These are phyloP conservation scores for Hedya salicella DNA, from an alignment of 2,888 invertebrate genomes.

Conservation along the genomic window DNA sequence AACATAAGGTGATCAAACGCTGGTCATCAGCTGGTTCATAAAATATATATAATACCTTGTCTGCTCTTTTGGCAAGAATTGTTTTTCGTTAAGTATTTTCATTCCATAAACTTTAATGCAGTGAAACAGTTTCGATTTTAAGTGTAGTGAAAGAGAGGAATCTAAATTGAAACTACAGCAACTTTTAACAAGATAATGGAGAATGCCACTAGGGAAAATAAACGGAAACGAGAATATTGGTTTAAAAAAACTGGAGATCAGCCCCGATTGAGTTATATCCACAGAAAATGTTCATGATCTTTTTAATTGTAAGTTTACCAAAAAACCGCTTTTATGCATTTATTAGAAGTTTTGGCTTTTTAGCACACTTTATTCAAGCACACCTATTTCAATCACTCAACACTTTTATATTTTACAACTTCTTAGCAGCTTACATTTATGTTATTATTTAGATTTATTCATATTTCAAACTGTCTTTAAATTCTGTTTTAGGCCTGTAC, in stretches of 20 bases:
- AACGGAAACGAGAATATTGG: conserved; percentile 14
- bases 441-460: not conserved
- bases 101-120: no score
- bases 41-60: no score
- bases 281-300: conserved; percentile 12
- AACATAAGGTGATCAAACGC: no score
- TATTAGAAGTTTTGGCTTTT: conserved; percentile 20
- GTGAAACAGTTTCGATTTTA: no score
- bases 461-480: conserved; percentile 70
- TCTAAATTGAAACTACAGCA: not conserved
- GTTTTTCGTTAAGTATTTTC: no score
- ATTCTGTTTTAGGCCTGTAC: conserved; percentile 81
- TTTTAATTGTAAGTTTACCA: conserved; percentile 15
- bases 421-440: not conserved
- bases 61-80: no score
- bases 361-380: conserved; percentile 17
- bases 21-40: no score
- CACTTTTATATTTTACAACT: not conserved
- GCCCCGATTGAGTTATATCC: conserved; percentile 16
- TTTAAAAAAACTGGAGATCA: conserved; percentile 22
- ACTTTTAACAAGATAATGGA: conserved; percentile 3
- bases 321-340: conserved; percentile 23
- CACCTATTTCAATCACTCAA: conserved; percentile 1
- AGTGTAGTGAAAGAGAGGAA: not conserved
- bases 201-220: conserved; percentile 6